Base-by-base conservation (phyloP, 2,113 vertebrate species). In the Addax nasomaculatus region DNA sequence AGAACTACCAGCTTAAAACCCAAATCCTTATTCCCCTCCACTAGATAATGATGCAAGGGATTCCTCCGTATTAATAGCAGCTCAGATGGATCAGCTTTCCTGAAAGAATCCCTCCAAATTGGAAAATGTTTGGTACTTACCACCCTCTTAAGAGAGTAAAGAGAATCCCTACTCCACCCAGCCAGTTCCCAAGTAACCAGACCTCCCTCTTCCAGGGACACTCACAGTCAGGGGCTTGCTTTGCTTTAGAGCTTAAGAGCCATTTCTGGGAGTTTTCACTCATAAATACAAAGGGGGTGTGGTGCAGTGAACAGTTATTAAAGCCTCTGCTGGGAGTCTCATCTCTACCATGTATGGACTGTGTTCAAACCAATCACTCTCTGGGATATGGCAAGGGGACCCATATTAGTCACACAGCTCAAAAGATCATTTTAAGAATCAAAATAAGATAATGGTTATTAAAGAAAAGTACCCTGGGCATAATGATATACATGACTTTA, bases 1-100 rank as follows among this genome's bases (percentile, higher is more conserved):
- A 98, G 98, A 98, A 98, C 89, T 85, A 70, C 39, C 81, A 94
- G 43, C 95, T 96, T 96, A 98, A 98, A 98, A 98, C 93, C 92
- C 85, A 95, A 97, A 97, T 96, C 90, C 92, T 89, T 79, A 96
- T 96, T 97, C 95, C 96, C 91, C 70, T 90, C 94, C 86, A 88
- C 78, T 83, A 93, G 95, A 95, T 45, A 95, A 76, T 76, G 98
- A 92, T 25, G 81, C 90, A 98, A 95, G 93, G 97, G 93, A 9
- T 93, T 25, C 45, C 76, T 93, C 78, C 67, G 8, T 95, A 39
- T 29, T 73, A 67, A 70, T 27, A 70, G 64, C 27, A 39, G 33
- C 15, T 67, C 55, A 70, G 64, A 62, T 36, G 91, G 49, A 23
- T n/a, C 19, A 36, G 55, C 89, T 43, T 79, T n/a, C 84, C 36